Percentiles rank a stretch among this genome's conserved stretches.
These are phyloP conservation scores for Leptocoma aspasia DNA, from an alignment of 2,113 vertebrate genomes.

Conservation along the genomic window DNA sequence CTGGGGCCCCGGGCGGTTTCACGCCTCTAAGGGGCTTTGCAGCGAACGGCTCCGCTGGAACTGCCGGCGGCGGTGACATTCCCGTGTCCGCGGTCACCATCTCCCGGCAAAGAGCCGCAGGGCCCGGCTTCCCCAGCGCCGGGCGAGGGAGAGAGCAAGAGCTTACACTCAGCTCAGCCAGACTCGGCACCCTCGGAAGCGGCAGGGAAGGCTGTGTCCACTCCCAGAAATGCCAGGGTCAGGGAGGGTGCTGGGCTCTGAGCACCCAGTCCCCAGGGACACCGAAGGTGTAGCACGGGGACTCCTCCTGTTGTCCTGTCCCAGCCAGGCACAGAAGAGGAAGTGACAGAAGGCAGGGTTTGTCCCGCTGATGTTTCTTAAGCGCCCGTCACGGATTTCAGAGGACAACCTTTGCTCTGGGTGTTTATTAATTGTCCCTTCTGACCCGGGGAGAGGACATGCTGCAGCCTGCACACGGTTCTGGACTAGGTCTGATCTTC, in stretches of 20 bases:
- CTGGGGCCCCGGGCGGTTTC: not conserved
- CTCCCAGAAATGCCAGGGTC: not conserved
- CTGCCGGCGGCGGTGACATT: not conserved
- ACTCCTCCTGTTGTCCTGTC: not conserved
- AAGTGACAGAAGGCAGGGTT: not conserved
- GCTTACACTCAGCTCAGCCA: not conserved
- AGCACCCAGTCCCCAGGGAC: not conserved
- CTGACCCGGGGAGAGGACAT: rapidly evolving
- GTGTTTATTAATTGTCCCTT: conserved; percentile 23
- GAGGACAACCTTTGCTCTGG: not conserved
- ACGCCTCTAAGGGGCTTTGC: not conserved
- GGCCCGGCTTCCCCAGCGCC: rapidly evolving
- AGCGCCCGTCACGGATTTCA: not conserved
- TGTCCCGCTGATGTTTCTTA: not conserved
- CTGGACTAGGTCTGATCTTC: not conserved
- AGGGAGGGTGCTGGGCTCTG: rapidly evolving
- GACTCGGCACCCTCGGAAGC: not conserved
- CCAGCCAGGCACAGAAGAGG: not conserved
- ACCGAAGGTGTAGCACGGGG: not conserved
- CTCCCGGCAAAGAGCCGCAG: not conserved
- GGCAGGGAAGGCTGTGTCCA: not conserved
- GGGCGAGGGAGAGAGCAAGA: rapidly evolving
- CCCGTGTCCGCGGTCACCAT: not conserved
- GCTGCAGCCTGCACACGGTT: not conserved
- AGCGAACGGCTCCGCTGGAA: not conserved